A percentile compares a stretch with the other conserved stretches of the same genome.
Conservation (phyloP, 2,113 vertebrate species). For the Plectropomus leopardus region DNA sequence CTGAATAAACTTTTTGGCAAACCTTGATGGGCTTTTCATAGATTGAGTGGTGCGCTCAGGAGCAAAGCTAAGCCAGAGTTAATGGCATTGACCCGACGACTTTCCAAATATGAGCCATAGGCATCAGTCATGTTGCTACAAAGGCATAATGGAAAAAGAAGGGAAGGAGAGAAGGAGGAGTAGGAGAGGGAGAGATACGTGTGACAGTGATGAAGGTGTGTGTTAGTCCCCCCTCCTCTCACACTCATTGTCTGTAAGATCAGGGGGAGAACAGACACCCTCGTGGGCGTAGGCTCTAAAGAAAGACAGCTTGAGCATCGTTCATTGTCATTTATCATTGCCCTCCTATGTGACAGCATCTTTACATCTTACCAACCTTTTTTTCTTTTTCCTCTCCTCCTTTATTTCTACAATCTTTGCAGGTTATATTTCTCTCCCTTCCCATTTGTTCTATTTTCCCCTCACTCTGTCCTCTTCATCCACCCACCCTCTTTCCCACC, state of each 20-base stretch:
- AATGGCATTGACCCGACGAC: slow-evolving; percentile 18
- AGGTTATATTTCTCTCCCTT: slow-evolving; percentile 18
- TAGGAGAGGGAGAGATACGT: neutral
- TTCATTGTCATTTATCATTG: slow-evolving; percentile 25
- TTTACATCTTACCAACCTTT: neutral
- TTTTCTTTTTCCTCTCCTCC: neutral
- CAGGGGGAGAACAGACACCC: slow-evolving; percentile 23
- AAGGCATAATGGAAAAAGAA: neutral
- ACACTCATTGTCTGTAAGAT: slow-evolving; percentile 20
- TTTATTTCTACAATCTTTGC: slow-evolving; percentile 20
- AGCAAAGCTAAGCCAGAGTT: slow-evolving; percentile 14
- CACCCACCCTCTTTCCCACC: slow-evolving; percentile 8
- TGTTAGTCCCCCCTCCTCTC: slow-evolving; percentile 17
- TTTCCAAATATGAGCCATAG: neutral
- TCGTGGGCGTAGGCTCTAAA: neutral
- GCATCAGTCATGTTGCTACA: slow-evolving; percentile 4
- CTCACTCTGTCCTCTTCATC: neutral
- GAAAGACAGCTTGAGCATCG: slow-evolving; percentile 24
- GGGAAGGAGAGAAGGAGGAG: neutral
- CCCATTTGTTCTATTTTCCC: neutral
- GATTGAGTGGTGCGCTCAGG: slow-evolving; percentile 33
- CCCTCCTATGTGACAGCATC: slow-evolving; percentile 5
- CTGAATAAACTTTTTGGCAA: slow-evolving; percentile 16
- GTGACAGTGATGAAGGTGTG: slow-evolving; percentile 44
- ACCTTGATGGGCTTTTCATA: slow-evolving; percentile 40